phyloP scores from a whole-genome alignment of 2,113 vertebrate species.

The Penelope pileata region DNA sequence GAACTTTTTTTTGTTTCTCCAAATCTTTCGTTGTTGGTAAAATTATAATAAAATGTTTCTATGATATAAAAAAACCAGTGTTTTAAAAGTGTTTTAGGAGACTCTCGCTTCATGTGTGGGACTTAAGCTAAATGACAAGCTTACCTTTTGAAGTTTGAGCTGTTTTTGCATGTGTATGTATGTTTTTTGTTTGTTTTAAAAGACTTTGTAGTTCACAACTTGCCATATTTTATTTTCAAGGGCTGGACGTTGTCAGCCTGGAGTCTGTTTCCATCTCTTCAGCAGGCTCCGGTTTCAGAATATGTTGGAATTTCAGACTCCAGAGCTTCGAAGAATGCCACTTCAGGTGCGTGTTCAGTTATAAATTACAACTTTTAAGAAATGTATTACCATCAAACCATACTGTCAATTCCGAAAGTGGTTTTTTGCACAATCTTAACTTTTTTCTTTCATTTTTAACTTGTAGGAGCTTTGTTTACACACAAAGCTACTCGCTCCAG shows the following conservation, averaged over 20 bases:
- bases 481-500: conserved; percentile 91
- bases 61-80: background rate
- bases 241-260: conserved; percentile 92
- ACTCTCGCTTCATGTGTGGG: background rate
- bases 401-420: background rate
- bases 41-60: background rate
- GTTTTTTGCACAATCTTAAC: background rate
- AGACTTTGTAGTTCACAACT: background rate
- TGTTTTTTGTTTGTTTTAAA: background rate
- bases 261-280: conserved; percentile 92
- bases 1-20: background rate
- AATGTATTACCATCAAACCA: background rate
- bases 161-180: background rate
- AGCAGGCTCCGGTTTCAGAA: conserved; percentile 89
- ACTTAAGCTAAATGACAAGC: background rate
- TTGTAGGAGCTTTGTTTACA: conserved; percentile 91
- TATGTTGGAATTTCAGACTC: conserved; percentile 93
- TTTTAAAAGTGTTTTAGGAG: background rate
- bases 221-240: conserved; percentile 76
- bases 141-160: background rate
- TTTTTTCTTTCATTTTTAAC: background rate
- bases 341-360: conserved; percentile 84
- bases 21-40: background rate
- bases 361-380: background rate
- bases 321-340: conserved; percentile 93